phyloP scores from a whole-genome alignment of 1,140 invertebrate genomes.

The Ceratosolen fusciceps region DNA sequence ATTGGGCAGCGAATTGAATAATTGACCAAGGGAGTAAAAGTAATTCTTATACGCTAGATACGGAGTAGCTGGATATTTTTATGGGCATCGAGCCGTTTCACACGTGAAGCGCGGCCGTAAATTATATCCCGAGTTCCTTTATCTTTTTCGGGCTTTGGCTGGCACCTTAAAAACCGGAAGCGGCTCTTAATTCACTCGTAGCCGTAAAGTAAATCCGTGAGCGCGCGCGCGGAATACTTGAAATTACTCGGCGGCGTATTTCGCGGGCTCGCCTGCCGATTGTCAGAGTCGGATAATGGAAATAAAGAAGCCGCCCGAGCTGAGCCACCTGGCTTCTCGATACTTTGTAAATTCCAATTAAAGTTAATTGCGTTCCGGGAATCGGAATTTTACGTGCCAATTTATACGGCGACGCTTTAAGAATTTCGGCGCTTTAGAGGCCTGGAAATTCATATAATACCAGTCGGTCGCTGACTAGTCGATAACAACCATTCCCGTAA shows the following conservation, averaged over 20 bases:
- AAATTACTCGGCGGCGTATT: slow-evolving; percentile 20
- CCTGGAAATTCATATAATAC: no score
- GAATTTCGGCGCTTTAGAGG: no score
- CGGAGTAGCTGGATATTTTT: not conserved
- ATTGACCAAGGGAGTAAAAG: not conserved
- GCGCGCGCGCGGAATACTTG: not conserved
- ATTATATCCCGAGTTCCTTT: slow-evolving; percentile 27
- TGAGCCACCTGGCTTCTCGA: no score
- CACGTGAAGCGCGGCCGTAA: not conserved
- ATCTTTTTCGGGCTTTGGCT: not conserved
- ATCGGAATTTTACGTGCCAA: no score
- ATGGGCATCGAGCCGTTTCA: not conserved
- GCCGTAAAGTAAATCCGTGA: not conserved
- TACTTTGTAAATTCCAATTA: no score
- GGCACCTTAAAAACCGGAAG: slow-evolving; percentile 7
- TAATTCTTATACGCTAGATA: not conserved
- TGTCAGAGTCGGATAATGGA: slow-evolving; percentile 13
- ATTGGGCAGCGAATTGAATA: no score
- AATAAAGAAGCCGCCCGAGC: no score
- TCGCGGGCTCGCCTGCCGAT: not conserved
- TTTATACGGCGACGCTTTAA: no score
- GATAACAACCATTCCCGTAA: no score
- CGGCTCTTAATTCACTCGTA: slow-evolving; percentile 7
- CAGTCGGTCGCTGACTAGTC: no score
- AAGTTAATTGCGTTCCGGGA: no score